Base-by-base conservation (phyloP, 1,140 invertebrate genomes). In the Colletes gigas region DNA sequence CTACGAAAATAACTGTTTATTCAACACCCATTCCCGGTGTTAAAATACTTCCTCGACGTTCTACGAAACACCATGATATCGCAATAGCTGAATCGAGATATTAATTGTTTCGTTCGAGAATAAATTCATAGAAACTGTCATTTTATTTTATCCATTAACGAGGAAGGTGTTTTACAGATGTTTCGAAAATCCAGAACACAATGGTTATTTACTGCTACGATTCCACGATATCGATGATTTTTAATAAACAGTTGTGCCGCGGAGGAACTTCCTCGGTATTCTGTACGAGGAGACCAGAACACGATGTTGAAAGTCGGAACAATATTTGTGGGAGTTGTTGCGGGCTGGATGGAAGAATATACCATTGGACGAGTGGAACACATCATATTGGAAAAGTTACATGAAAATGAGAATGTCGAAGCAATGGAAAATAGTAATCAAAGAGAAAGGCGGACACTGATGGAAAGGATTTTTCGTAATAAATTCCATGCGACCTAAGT, bases 331-430 rank as follows among this genome's bases (percentile, higher is more conserved):
- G 17, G 41, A n/a, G 63, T 66, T 47, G 63, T 17, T 15, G 14
- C 17, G 39, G 54, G 63, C 39, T 17, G 17, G 63, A 66, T 66
- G 41, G 63, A 47, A 66, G 39, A 66, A 66, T 47, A 66, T 44
- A 66, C 41, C 63, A 66, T 39, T 47, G 63, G 41, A 44, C 17
- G 41, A 57, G 5, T 57, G 63, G n/a, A 66, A 47, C 41, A 47
- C 63, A 47, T 66, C 63, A 47, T 66, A 66, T 66, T 66, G 63
- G 63, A 66, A 66, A 66, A 66, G 63, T 66, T 66, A 19, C 41
- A 66, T 47, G 63, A 66, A 66, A 66, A 66, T 66, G 63, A 66
- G 63, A 66, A 44, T 47, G 63, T 66, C 63, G 63, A 66, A 47
- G 63, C 41, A 12, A 66, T 47, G 44, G 63, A 19, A 19, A 65